Evolutionary conservation across 2,888 invertebrate genomes (phyloP), one percentile per base, ranked within the genome.

Genomic region (Hedychridium roseum): DNA sequence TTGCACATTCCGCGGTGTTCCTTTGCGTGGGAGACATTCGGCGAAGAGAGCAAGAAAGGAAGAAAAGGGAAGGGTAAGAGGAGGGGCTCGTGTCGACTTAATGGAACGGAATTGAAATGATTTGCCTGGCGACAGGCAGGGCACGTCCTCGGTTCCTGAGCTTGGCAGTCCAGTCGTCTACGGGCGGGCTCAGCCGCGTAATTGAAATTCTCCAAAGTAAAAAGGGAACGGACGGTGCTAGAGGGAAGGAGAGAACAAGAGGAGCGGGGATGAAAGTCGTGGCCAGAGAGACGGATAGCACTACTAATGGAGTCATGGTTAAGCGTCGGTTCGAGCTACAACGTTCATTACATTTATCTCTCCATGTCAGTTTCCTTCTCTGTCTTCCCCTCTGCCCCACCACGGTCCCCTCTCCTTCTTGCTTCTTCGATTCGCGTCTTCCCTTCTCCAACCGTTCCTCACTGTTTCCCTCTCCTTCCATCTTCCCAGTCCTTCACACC

Each of bases 261-360:
- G n/a, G 31, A 14, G 7, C 11, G 21, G 23, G 20, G 36, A 17
- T 41, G 18, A 49, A 20, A 34, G n/a, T n/a, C n/a, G n/a, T 12
- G 16, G 30, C 14, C 21, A 18, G 37, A 16, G 60, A 60, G 58
- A 56, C 60, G 51, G 68, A 68, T 66, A 63, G 62, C 61, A 55
- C 66, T 61, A 53, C 57, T 71, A 71, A 73, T 71, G 67, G 68
- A 72, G 64, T 58, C 56, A 54, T 57, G 69, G 66, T 66, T 63
- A 63, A 71, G 73, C 70, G 67, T 64, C 54, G 62, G 61, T 59
- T 60, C 67, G 55, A 64, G 71, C 64, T 72, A 74, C 74, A 74
- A 68, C 68, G 71, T 74, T 74, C 73, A 71, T 74, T 74, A 74
- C 74, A 74, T 74, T 72, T 71, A 73, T 74, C 72, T 67, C 60